Evolutionary conservation across 2,113 vertebrate genomes (phyloP).

Genomic region (Esox niger): DNA sequence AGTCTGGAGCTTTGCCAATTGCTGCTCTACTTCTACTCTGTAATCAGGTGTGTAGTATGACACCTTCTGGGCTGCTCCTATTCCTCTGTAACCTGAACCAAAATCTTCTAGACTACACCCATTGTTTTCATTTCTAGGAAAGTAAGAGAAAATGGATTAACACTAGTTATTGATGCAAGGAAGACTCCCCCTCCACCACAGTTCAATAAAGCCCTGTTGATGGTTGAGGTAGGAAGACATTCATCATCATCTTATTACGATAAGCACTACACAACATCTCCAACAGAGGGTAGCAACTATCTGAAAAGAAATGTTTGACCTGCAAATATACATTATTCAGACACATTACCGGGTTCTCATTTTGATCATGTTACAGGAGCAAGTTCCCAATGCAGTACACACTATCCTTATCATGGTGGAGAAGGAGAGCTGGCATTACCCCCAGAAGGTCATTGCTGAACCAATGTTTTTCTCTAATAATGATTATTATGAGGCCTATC

Average conservation of each 20-base stretch:
- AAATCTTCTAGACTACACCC: not conserved
- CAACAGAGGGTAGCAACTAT: not conserved
- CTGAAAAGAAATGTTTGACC: not conserved
- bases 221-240: constrained; percentile 72
- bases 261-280: not conserved
- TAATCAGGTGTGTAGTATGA: constrained; percentile 76
- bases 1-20: constrained; percentile 72
- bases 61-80: no score
- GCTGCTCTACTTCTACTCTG: constrained; percentile 77
- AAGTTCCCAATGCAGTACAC: constrained; percentile 61
- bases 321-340: not conserved
- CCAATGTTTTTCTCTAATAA: not conserved
- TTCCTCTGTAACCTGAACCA: not conserved
- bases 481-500: not conserved
- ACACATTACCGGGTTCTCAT: not conserved
- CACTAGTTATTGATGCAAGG: constrained; percentile 80
- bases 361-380: constrained; percentile 56
- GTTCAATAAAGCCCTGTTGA: constrained; percentile 77
- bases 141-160: constrained; percentile 73
- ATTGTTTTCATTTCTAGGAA: constrained; percentile 59
- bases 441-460: constrained; percentile 75
- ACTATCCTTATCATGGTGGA: constrained; percentile 77
- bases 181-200: constrained; percentile 62
- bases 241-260: not conserved
- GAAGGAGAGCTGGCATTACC: constrained; percentile 68